A percentile compares a stretch with the other conserved stretches of the same genome.
Conservation (phyloP, 2,888 invertebrate species). For the Drosophila pseudotakahashii region DNA sequence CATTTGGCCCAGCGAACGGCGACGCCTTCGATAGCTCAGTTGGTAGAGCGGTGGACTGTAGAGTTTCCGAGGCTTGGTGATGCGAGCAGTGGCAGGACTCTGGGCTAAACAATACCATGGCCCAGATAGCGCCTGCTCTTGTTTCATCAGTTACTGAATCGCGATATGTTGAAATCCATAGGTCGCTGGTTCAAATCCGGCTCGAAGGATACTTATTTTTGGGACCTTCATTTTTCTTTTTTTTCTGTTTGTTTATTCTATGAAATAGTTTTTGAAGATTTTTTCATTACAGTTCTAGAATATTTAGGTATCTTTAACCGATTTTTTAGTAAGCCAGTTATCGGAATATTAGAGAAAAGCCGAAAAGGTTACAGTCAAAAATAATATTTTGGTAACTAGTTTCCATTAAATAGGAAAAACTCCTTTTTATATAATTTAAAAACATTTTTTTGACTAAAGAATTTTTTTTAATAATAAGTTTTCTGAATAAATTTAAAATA, state of each 20-base stretch:
- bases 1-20: slow-evolving; percentile 28
- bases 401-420: too few relatives aligned
- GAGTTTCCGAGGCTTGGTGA: slow-evolving; percentile 62
- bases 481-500: too few relatives aligned
- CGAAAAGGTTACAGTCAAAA: too few relatives aligned
- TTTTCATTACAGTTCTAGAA: too few relatives aligned
- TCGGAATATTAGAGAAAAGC: too few relatives aligned
- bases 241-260: neutral
- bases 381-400: too few relatives aligned
- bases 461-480: too few relatives aligned
- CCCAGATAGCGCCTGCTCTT: slow-evolving; percentile 52
- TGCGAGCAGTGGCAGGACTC: slow-evolving; percentile 54
- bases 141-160: slow-evolving; percentile 59
- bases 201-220: slow-evolving; percentile 70
- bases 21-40: slow-evolving; percentile 78
- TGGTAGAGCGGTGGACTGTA: slow-evolving; percentile 81
- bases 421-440: too few relatives aligned
- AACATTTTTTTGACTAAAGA: too few relatives aligned
- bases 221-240: neutral
- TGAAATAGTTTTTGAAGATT: too few relatives aligned
- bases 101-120: slow-evolving; percentile 53
- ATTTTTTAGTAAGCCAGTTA: too few relatives aligned
- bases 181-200: slow-evolving; percentile 81
- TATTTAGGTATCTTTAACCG: too few relatives aligned
- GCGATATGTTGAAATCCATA: slow-evolving; percentile 74